These are phyloP conservation scores for Hippopotamus amphibius DNA, from an alignment of 2,113 vertebrate genomes.

Conservation along the genomic window DNA sequence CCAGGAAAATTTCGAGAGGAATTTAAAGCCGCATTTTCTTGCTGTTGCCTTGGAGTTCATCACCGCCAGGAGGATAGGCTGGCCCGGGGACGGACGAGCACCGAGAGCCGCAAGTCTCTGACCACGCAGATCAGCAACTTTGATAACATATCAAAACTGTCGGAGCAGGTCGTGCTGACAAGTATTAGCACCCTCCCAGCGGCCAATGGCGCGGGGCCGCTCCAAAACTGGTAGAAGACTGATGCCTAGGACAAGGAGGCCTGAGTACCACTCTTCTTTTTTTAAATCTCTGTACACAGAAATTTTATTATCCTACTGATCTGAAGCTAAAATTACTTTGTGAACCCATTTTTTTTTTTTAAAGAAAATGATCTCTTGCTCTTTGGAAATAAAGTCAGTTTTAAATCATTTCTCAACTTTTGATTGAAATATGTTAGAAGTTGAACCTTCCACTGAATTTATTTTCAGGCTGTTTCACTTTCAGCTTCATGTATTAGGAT, in stretches of 20 bases:
- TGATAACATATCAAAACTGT: constrained; percentile 93
- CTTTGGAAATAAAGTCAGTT: constrained; percentile 64
- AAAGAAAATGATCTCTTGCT: constrained; percentile 8
- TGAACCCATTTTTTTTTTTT: background rate
- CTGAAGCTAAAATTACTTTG: constrained; percentile 55
- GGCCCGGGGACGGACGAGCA: constrained; percentile 88
- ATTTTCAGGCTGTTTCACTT: constrained; percentile 46
- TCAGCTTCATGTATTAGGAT: background rate
- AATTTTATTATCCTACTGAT: constrained; percentile 64
- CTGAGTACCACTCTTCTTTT: constrained; percentile 56
- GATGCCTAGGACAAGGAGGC: background rate
- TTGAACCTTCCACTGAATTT: constrained; percentile 47
- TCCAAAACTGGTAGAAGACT: constrained; percentile 78
- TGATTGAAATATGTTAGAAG: constrained; percentile 46
- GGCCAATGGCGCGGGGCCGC: constrained; percentile 79
- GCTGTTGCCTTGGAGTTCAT: constrained; percentile 87
- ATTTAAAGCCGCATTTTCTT: constrained; percentile 98
- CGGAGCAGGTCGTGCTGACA: constrained; percentile 92
- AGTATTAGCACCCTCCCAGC: constrained; percentile 85
- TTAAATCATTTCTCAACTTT: constrained; percentile 63
- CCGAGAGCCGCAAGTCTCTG: constrained; percentile 95
- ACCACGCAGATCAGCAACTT: constrained; percentile 95
- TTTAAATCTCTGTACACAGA: constrained; percentile 62
- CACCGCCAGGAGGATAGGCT: constrained; percentile 85
- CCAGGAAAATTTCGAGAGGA: constrained; percentile 98